phyloP scores from a whole-genome alignment of 1,140 invertebrate species.

The Drosophila nebulosa region DNA sequence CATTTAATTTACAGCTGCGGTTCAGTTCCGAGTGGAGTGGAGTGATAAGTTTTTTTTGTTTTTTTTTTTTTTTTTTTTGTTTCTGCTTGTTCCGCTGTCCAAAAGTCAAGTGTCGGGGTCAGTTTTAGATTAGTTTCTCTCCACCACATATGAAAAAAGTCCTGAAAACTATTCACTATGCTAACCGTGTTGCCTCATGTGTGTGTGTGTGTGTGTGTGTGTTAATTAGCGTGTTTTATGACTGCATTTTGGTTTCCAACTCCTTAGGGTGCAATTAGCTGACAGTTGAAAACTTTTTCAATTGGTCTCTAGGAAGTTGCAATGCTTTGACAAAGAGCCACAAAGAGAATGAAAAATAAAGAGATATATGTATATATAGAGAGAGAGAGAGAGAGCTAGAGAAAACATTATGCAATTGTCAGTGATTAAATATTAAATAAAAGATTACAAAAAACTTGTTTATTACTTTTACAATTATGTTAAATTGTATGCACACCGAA shows the following conservation, averaged over 20 bases:
- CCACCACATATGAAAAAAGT: slow-evolving; percentile 26
- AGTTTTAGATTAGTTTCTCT: slow-evolving; percentile 77
- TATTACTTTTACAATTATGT: no score
- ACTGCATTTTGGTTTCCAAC: slow-evolving; percentile 42
- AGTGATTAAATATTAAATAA: not conserved
- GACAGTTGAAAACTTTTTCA: slow-evolving; percentile 59
- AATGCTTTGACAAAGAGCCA: slow-evolving; percentile 9
- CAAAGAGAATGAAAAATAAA: no score
- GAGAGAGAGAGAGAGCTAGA: not conserved
- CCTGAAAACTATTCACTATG: slow-evolving; percentile 31
- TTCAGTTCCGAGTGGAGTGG: slow-evolving; percentile 15
- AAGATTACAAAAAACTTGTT: no score
- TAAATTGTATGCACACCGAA: no score
- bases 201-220: slow-evolving; percentile 29
- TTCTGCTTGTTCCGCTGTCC: slow-evolving; percentile 25
- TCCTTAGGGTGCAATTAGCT: slow-evolving; percentile 69
- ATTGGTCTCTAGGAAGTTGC: slow-evolving; percentile 48
- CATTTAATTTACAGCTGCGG: slow-evolving; percentile 74
- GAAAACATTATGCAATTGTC: not conserved
- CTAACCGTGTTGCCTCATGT: not conserved
- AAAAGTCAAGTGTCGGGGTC: slow-evolving; percentile 61
- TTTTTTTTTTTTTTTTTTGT: not conserved
- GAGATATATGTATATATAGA: no score
- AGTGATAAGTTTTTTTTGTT: not conserved
- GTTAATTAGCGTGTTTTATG: slow-evolving; percentile 74